Evolutionary conservation across 2,888 invertebrate species (phyloP).

Genomic region (Alloscopus bannaensis): DNA sequence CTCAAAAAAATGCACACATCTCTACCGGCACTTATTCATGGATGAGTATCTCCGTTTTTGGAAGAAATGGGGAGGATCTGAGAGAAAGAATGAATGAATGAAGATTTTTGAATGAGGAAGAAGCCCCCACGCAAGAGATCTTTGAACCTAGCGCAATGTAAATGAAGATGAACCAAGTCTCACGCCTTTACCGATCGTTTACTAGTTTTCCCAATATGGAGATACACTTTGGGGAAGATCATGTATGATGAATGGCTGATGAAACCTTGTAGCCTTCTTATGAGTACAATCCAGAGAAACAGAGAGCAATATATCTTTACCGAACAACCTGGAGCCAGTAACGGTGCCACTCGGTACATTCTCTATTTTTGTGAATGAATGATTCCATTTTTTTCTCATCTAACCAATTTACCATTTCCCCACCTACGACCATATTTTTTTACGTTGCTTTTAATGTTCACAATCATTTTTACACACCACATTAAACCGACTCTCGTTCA

Average conservation of each 20-base stretch:
- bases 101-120: neutral
- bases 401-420: neutral
- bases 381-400: constrained; percentile 6
- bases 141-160: constrained; percentile 5
- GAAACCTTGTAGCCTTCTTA: too few species aligned
- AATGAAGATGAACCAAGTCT: constrained; percentile 16
- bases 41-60: constrained; percentile 8
- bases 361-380: constrained; percentile 23
- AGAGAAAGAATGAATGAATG: constrained; percentile 13
- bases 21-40: constrained; percentile 31
- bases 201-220: constrained; percentile 25
- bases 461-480: constrained; percentile 24
- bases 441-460: neutral
- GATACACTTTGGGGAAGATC: too few species aligned
- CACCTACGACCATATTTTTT: neutral
- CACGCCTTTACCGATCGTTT: constrained; percentile 9
- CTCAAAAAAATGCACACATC: constrained; percentile 31
- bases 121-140: neutral
- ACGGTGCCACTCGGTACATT: constrained; percentile 10
- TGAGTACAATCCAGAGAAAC: too few species aligned
- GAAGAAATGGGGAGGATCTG: neutral
- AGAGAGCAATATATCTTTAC: too few species aligned
- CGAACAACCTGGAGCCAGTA: constrained; percentile 38
- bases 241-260: too few species aligned
- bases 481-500: constrained; percentile 18